These are phyloP conservation scores for Bucorvus abyssinicus DNA, from an alignment of 2,797 vertebrate genomes.

Conservation along the genomic window DNA sequence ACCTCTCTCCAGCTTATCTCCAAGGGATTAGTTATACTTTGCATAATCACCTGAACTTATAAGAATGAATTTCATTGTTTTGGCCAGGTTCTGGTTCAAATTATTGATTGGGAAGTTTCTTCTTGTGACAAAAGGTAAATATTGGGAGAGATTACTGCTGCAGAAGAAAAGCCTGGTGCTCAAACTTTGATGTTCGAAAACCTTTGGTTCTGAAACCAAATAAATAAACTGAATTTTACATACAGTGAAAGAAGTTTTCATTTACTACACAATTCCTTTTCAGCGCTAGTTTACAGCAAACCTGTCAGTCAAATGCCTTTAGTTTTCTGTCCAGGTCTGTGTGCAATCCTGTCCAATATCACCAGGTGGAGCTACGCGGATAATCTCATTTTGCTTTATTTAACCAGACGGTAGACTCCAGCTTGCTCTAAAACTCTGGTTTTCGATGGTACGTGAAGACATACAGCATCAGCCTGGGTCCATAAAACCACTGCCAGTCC, in stretches of 20 bases:
- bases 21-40: neutral
- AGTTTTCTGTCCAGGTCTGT: neutral
- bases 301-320: neutral
- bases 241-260: neutral
- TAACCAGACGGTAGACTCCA: fast-evolving
- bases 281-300: neutral
- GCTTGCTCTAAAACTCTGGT: neutral
- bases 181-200: neutral
- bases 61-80: neutral
- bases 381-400: neutral
- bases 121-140: neutral
- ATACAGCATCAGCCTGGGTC: fast-evolving
- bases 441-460: too few relatives aligned
- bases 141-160: neutral
- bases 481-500: neutral
- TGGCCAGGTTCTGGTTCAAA: neutral
- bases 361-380: neutral
- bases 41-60: neutral
- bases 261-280: neutral
- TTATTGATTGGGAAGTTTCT: neutral
- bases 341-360: neutral
- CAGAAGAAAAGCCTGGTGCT: neutral
- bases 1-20: neutral
- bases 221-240: neutral
- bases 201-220: neutral